A percentile compares a stretch with the other conserved stretches of the same genome.
phyloP scores from a whole-genome alignment of 1,140 invertebrate species.

The Oryzaephilus surinamensis region DNA sequence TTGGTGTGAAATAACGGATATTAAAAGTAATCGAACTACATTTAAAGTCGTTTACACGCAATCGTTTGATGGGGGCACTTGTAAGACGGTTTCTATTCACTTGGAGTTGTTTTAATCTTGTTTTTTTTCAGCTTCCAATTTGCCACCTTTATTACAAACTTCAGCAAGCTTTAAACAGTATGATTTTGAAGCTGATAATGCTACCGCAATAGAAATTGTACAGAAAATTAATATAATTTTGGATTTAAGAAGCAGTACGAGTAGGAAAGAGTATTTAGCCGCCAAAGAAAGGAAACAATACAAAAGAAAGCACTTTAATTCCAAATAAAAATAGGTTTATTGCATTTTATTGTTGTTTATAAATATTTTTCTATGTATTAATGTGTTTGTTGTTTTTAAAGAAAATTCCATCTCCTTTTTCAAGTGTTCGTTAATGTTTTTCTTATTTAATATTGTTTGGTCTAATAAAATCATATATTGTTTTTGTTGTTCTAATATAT shows the following conservation, averaged over 20 bases:
- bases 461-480: too few relatives aligned
- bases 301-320: slow-evolving; percentile 42
- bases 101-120: background rate
- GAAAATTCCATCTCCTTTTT: too few relatives aligned
- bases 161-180: slow-evolving; percentile 66
- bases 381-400: too few relatives aligned
- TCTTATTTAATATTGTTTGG: too few relatives aligned
- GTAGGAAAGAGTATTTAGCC: slow-evolving; percentile 64
- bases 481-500: too few relatives aligned
- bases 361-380: too few relatives aligned
- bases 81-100: slow-evolving; percentile 4
- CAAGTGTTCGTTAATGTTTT: too few relatives aligned
- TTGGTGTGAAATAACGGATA: slow-evolving; percentile 70
- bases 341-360: too few relatives aligned
- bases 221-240: slow-evolving; percentile 81
- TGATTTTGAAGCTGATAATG: slow-evolving; percentile 73
- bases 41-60: slow-evolving; percentile 51
- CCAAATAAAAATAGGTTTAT: too few relatives aligned
- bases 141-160: slow-evolving; percentile 36
- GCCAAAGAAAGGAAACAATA: slow-evolving; percentile 50
- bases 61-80: slow-evolving; percentile 11
- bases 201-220: slow-evolving; percentile 68
- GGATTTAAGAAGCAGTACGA: slow-evolving; percentile 64
- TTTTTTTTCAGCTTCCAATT: slow-evolving; percentile 31
- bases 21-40: slow-evolving; percentile 48